These are phyloP conservation scores for Aphelinus certus DNA, from an alignment of 1,140 invertebrate genomes.

Conservation along the genomic window DNA sequence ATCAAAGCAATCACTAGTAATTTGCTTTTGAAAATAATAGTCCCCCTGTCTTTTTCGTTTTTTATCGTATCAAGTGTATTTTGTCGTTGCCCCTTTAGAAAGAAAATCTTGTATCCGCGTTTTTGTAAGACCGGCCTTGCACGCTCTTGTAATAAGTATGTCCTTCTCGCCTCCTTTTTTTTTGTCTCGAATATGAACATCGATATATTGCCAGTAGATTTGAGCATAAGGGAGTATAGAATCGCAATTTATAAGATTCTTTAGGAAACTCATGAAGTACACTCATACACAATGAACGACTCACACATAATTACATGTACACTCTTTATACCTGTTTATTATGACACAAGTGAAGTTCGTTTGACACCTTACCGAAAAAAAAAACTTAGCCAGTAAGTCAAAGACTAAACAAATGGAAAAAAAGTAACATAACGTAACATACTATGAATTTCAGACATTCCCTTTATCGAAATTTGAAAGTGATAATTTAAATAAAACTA, in stretches of 20 bases:
- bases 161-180: conserved; percentile 16
- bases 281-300: background rate
- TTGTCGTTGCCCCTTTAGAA: conserved; percentile 9
- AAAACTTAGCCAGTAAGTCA: conserved; percentile 27
- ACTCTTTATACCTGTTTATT: conserved; percentile 12
- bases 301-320: conserved; percentile 16
- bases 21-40: conserved; percentile 32
- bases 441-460: conserved; percentile 40
- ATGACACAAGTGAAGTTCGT: conserved; percentile 21
- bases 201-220: conserved; percentile 21
- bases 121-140: conserved; percentile 25
- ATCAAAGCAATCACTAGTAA: conserved; percentile 21
- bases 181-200: conserved; percentile 27
- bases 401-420: conserved; percentile 29
- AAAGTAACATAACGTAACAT: conserved; percentile 2
- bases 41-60: conserved; percentile 20
- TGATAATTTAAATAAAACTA: conserved; percentile 38
- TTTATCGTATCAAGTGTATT: conserved; percentile 25
- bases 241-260: conserved; percentile 15
- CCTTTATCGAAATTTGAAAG: conserved; percentile 45
- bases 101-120: conserved; percentile 17
- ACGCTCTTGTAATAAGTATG: conserved; percentile 16
- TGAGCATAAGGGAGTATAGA: conserved; percentile 13
- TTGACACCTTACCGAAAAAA: conserved; percentile 25
- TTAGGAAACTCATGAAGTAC: conserved; percentile 11